phyloP scores from a whole-genome alignment of 1,140 invertebrate genomes.

The Neodiprion lecontei region DNA sequence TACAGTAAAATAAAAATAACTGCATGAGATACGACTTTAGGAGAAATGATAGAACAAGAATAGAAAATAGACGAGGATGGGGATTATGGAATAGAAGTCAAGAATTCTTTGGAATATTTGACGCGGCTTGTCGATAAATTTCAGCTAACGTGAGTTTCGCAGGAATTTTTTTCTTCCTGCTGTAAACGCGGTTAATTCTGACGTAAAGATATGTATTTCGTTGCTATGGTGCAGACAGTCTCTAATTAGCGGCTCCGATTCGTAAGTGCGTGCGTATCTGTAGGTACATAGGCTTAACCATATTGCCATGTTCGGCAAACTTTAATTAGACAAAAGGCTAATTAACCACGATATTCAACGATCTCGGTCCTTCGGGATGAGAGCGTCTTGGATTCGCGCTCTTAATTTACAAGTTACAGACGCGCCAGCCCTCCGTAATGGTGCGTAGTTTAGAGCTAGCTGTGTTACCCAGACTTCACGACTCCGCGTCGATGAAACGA shows the following conservation, averaged over 20 bases:
- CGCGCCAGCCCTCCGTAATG: neutral
- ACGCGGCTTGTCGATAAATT: too few species aligned
- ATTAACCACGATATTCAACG: neutral
- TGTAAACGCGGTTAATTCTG: neutral
- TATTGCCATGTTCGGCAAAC: neutral
- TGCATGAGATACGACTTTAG: too few species aligned
- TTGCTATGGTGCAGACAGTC: neutral
- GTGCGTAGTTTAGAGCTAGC: neutral
- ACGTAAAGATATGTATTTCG: neutral
- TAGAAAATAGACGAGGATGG: too few species aligned
- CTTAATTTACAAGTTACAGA: neutral
- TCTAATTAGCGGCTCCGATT: neutral
- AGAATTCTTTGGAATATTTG: too few species aligned
- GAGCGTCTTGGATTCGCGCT: neutral
- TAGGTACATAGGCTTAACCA: neutral
- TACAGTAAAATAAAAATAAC: too few species aligned
- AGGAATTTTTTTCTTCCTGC: too few species aligned
- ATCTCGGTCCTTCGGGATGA: neutral
- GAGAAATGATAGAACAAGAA: too few species aligned
- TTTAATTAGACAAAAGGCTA: neutral
- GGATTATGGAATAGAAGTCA: too few species aligned
- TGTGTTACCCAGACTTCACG: too few species aligned
- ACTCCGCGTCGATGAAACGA: too few species aligned
- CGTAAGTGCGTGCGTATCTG: too few species aligned
- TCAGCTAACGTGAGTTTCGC: too few species aligned